These are phyloP conservation scores for Promerops cafer DNA, from an alignment of 2,113 vertebrate species.

Conservation along the genomic window DNA sequence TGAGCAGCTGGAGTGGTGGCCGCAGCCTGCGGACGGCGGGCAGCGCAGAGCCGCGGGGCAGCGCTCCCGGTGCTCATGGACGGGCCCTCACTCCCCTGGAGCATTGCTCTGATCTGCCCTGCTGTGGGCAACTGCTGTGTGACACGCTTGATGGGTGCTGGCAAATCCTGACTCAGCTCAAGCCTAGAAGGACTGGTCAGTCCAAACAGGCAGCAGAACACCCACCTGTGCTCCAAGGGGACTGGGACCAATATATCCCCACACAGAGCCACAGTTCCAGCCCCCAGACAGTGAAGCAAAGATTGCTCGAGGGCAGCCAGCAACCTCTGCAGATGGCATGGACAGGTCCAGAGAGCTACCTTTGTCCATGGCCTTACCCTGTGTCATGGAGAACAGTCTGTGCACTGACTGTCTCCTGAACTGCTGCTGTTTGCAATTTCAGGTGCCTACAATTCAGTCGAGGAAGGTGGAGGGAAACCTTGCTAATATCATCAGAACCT, in stretches of 20 bases:
- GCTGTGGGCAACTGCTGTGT: not conserved
- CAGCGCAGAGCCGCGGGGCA: not conserved
- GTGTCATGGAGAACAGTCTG: not conserved
- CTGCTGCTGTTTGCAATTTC: not conserved
- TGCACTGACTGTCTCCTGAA: not conserved
- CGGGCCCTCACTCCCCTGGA: not conserved
- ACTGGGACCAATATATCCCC: not conserved
- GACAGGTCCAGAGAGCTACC: not conserved
- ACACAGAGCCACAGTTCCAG: fast-evolving
- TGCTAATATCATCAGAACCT: conserved; percentile 48
- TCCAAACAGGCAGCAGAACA: not conserved
- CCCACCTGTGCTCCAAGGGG: not conserved
- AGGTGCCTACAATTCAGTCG: not conserved
- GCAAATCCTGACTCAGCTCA: not conserved
- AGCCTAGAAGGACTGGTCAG: not conserved
- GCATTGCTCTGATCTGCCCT: not conserved
- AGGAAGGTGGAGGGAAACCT: conserved; percentile 12
- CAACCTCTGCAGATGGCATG: not conserved
- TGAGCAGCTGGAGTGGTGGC: not conserved
- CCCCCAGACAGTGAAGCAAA: fast-evolving
- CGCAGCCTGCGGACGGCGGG: fast-evolving
- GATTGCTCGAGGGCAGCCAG: not conserved
- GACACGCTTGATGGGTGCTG: no score
- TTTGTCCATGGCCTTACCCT: not conserved
- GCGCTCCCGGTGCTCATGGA: not conserved